Base-by-base conservation (phyloP, 53 echinoderm and acorn worm species). In the Zoroaster sp. region DNA sequence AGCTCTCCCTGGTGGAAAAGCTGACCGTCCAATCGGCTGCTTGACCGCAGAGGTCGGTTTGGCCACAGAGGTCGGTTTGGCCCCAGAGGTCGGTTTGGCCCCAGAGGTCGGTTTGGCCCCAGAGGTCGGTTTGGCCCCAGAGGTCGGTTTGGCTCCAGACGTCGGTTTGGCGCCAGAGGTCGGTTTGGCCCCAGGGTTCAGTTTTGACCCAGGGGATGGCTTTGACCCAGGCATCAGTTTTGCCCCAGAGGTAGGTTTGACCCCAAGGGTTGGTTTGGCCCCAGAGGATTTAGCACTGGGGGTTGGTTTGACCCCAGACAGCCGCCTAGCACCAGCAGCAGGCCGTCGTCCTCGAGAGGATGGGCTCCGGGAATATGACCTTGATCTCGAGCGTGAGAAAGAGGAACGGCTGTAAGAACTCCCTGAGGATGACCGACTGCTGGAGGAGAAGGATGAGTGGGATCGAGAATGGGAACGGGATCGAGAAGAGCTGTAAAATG, bases 401-500 rank as follows among this genome's bases (percentile, higher is more conserved):
- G 95, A 97, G 12, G 95, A 93, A 32, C 53, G 77, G 40, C 87
- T 87, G 87, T 71, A 95, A 23, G 95, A 97, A 73, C 95, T 95
- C 17, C 87, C 93, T 0, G 94, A 94, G 35, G 96, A 96, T 23
- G 95, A 95, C 0, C 94, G 88, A 59, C 95, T 95, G 71, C 95
- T 94, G 21, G 89, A 88, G 28, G 98, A 97, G 69, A 93, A 97
- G 54, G 90, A 97, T 0, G 98, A 97, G 18, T 77, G 92, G 30
- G 98, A 97, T 49, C 95, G 88, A 12, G 96, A 96, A n/a, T 95
- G 78, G 4, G 96, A 96, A 40, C 94, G 74, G 5, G 93, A 93
- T 40, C 80, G 55, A 35, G 94, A 76, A 35, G 78, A 88, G 59
- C 77, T 88, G 33, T 42, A 69, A 28, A 18, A 18, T 21, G 46